Conservation (phyloP, 2,113 vertebrate genomes). For the Elephantulus edwardii region DNA sequence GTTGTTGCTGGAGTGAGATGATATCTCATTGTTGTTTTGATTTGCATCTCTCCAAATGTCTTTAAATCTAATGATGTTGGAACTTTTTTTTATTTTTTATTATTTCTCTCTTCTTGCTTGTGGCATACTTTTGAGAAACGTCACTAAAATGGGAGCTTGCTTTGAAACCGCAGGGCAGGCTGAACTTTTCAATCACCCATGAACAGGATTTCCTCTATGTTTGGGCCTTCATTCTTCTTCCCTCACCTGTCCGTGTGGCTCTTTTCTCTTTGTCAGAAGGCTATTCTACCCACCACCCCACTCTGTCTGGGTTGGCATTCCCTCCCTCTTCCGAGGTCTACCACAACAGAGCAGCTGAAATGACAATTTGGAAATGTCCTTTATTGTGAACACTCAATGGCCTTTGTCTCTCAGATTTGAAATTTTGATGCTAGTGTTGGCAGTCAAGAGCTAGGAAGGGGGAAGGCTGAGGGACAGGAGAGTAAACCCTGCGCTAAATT, state of each 20-base stretch:
- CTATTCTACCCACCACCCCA: no score
- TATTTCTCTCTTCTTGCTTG: neutral
- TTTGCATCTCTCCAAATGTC: no score
- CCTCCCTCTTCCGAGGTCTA: slow-evolving; percentile 52
- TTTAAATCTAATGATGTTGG: neutral
- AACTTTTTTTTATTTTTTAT: neutral
- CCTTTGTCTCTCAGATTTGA: slow-evolving; percentile 67
- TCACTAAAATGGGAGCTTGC: neutral
- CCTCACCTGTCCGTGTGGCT: neutral
- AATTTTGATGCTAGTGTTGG: slow-evolving; percentile 61
- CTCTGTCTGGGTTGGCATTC: neutral
- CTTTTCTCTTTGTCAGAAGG: no score
- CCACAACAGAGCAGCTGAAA: slow-evolving; percentile 73
- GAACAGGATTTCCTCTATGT: slow-evolving; percentile 21
- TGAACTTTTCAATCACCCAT: neutral
- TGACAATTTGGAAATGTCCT: slow-evolving; percentile 75
- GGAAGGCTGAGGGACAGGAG: slow-evolving; percentile 24
- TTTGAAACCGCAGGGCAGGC: neutral
- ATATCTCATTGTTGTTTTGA: no score
- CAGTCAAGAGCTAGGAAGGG: slow-evolving; percentile 40
- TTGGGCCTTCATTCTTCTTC: neutral
- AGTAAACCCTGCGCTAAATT: slow-evolving; percentile 19
- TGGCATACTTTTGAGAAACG: slow-evolving; percentile 5
- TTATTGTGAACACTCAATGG: slow-evolving; percentile 74
- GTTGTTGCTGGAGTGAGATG: no score